Evolutionary conservation across 2,113 vertebrate species (phyloP).

Genomic region (Salminus brasiliensis): DNA sequence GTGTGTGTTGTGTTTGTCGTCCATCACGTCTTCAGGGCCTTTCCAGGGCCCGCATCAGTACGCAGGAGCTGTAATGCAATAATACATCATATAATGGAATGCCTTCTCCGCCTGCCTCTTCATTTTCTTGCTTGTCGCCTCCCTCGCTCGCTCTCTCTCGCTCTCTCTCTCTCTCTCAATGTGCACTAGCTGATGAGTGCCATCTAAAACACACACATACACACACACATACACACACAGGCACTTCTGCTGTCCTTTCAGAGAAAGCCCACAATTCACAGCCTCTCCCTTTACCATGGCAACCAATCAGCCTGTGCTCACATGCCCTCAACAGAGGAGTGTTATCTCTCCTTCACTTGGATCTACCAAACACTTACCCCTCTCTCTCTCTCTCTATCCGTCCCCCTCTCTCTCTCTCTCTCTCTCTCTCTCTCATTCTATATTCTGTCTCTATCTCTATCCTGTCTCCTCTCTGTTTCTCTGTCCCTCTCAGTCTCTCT

Average conservation of each 20-base stretch:
- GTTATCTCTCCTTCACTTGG: not conserved
- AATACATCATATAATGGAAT: not conserved
- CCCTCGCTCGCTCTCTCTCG: not conserved
- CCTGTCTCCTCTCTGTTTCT: not conserved
- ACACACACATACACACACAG: not conserved
- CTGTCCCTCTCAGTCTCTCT: not conserved
- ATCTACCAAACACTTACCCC: not conserved
- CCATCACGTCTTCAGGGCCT: not conserved
- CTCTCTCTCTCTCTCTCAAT: not conserved
- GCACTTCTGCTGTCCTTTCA: not conserved
- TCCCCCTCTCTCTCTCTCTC: not conserved
- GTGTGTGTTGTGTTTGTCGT: too few species aligned
- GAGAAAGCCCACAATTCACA: not conserved
- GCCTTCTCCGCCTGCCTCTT: not conserved
- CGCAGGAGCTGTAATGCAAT: not conserved
- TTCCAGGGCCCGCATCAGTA: not conserved
- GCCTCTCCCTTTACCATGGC: slow-evolving; percentile 13
- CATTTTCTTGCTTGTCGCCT: not conserved
- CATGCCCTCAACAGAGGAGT: not conserved
- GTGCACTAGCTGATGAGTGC: not conserved
- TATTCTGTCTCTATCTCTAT: too few species aligned
- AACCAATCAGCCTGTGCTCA: not conserved
- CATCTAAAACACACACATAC: not conserved
- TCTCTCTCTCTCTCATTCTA: not conserved
- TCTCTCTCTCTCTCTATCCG: not conserved